phyloP scores from a whole-genome alignment of 2,797 vertebrate species.

The Peromyscus nudipes region DNA sequence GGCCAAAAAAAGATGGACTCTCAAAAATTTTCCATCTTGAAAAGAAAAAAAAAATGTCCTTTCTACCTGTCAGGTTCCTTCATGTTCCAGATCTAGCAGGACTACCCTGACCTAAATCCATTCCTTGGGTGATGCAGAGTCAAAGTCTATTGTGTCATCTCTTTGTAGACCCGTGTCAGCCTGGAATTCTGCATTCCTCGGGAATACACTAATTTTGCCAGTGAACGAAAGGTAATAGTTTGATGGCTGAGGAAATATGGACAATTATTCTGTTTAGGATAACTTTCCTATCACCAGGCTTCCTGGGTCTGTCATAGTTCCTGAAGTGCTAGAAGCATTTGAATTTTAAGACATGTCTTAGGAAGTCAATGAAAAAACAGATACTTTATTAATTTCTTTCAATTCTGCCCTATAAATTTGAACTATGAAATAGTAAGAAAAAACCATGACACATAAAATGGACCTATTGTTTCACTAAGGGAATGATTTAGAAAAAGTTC shows the following conservation, averaged over 20 bases:
- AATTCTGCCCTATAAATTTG: not conserved
- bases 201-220: not conserved
- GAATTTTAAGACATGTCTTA: not conserved
- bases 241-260: not conserved
- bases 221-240: not conserved
- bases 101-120: not conserved
- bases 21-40: not conserved
- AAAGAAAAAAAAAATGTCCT: not conserved
- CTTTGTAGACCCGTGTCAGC: not conserved
- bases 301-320: not conserved
- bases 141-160: not conserved
- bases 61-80: not conserved
- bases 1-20: not conserved
- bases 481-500: not conserved
- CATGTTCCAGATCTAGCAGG: not conserved
- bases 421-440: not conserved
- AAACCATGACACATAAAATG: not conserved
- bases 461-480: not conserved
- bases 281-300: not conserved
- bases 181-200: not conserved
- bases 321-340: not conserved
- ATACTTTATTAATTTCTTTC: conserved; percentile 15
- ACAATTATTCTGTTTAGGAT: not conserved
- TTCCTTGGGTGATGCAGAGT: not conserved
- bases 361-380: not conserved